phyloP scores from a whole-genome alignment of 2,797 vertebrate genomes.

The Phalloptychus januarius region DNA sequence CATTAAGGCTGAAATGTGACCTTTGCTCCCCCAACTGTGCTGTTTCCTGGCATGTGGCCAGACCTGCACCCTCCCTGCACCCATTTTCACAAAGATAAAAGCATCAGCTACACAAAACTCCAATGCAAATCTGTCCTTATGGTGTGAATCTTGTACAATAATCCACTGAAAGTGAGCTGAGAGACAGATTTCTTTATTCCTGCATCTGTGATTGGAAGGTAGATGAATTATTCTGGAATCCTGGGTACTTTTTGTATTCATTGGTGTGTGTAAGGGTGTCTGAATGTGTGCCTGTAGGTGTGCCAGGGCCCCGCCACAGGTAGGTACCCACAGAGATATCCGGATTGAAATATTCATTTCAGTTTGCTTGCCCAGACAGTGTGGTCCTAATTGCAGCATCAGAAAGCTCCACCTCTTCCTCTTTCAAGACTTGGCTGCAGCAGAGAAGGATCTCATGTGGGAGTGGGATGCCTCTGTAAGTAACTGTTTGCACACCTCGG shows the following conservation, averaged over 20 bases:
- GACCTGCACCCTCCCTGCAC: constrained; percentile 26
- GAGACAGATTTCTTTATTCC: constrained; percentile 74
- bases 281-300: constrained; percentile 62
- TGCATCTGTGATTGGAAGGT: constrained; percentile 76
- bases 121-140: constrained; percentile 52
- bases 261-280: constrained; percentile 56
- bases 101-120: not conserved
- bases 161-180: constrained; percentile 63
- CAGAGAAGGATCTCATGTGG: constrained; percentile 74
- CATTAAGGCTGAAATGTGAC: constrained; percentile 51
- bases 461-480: constrained; percentile 50
- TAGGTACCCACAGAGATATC: constrained; percentile 73
- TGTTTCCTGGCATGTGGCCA: constrained; percentile 55
- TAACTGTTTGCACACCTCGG: constrained; percentile 29
- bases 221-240: constrained; percentile 83
- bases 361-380: constrained; percentile 75
- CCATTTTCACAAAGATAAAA: constrained; percentile 41
- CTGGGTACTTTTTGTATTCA: constrained; percentile 74
- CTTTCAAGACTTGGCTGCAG: constrained; percentile 74
- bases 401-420: constrained; percentile 76
- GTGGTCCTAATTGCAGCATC: constrained; percentile 79
- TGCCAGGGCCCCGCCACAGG: constrained; percentile 77
- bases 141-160: constrained; percentile 56
- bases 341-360: constrained; percentile 80
- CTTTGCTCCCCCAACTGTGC: constrained; percentile 58